phyloP scores from a whole-genome alignment of 2,113 vertebrate genomes.

The Pelobates fuscus region DNA sequence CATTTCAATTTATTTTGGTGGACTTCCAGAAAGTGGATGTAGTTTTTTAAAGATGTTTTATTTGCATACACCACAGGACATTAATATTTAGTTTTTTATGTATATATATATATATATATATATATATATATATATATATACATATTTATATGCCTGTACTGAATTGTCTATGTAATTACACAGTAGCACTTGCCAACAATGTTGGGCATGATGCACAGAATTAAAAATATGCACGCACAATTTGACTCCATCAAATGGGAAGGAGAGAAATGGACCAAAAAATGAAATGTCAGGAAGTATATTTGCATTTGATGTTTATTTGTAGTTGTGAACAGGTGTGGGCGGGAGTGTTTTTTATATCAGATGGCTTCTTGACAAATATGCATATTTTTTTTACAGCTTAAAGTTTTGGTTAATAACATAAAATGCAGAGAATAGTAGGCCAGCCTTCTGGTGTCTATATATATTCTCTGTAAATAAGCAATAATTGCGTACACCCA shows the following conservation, averaged over 20 bases:
- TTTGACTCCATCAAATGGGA: not conserved
- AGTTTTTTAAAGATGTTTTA: not conserved
- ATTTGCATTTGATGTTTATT: not conserved
- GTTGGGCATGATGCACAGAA: not conserved
- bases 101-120: too few species aligned
- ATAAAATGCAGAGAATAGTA: too few species aligned
- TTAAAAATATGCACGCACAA: not conserved
- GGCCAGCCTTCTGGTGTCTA: too few species aligned
- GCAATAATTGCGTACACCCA: too few species aligned
- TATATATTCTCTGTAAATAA: too few species aligned
- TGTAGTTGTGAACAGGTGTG: too few species aligned
- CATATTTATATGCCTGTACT: not conserved
- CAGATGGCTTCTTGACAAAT: too few species aligned
- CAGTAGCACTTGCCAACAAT: not conserved
- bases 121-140: too few species aligned
- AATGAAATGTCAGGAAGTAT: not conserved
- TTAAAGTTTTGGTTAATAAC: too few species aligned
- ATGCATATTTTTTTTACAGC: too few species aligned
- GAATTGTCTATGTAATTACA: slow-evolving; percentile 1
- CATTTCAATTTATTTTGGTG: not conserved
- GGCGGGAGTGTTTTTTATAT: too few species aligned
- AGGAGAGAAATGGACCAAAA: not conserved
- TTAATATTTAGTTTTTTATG: not conserved
- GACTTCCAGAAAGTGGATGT: not conserved
- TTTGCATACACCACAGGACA: not conserved